Base-by-base conservation (phyloP, 2,113 vertebrate genomes). In the Oriolus oriolus region DNA sequence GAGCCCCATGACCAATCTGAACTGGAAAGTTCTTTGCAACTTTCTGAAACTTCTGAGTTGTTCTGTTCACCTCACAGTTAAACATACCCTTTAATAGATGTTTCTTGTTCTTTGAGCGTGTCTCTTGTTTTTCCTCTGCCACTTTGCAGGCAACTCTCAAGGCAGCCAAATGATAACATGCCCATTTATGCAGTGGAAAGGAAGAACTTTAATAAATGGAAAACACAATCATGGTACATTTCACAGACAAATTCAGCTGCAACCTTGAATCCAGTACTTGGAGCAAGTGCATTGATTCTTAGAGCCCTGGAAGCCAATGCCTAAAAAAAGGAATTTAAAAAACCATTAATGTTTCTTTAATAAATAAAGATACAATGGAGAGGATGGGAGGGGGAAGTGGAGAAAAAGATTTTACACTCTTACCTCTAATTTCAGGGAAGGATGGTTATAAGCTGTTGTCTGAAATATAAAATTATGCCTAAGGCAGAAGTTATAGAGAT, bases 371-470 rank as follows among this genome's bases (percentile, higher is more conserved):
- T 1, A 3, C 3, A 2, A 70, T 54, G n/a, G 35, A 45, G 26
- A 31, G 23, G 11, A 39, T 64, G n/a, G 61, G 28, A 69, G 26
- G 21, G 15, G 16, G 37, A 73, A 84, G 35, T n/a, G 31, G 6
- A 63, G 82, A 87, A 63, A 63, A 70, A 77, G n/a, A 91, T 65
- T 87, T 95, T 81, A 42, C 26, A 41, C 33, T 91, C 64, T 83
- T 61, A 65, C n/a, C 50, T 89, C 65, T 85, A 27, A 91, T 96
- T 97, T 96, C 90, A 96, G 45, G 93, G 88, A 81, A 79, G 71
- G 53, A 20, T 93, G 96, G 64, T 90, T 94, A 45, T 64, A 84
- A 94, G 24, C 35, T 12, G 11, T 35, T 83, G 66, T 41, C 57
- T 81, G 47, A 93, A 90, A 85, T 85, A 77, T 5, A 64, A 31